These are phyloP conservation scores for Kryptolebias marmoratus DNA, from an alignment of 2,113 vertebrate genomes.

Conservation along the genomic window DNA sequence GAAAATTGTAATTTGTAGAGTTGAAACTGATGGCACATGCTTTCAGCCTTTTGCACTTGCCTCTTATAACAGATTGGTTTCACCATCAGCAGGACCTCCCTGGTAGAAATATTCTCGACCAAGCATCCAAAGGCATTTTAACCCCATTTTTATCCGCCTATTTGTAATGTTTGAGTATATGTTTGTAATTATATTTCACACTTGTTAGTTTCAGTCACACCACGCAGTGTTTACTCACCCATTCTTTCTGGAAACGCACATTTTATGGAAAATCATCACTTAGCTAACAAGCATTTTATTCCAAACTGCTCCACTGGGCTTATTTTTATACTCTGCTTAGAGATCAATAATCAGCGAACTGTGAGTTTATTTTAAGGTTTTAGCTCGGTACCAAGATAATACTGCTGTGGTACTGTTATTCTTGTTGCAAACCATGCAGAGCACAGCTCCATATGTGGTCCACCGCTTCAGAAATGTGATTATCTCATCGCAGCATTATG, in stretches of 20 bases:
- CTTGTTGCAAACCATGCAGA: conserved; percentile 38
- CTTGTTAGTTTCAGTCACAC: conserved; percentile 1
- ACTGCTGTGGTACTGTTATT: conserved; percentile 40
- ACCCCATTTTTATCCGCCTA: background rate
- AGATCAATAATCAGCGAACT: conserved; percentile 46
- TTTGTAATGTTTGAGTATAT: background rate
- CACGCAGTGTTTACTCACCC: conserved; percentile 38
- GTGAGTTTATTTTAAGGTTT: conserved; percentile 45
- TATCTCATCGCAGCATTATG: conserved; percentile 38
- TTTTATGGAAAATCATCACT: conserved; percentile 13
- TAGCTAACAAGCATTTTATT: conserved; percentile 54
- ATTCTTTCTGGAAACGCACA: conserved; percentile 12
- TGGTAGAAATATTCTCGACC: conserved; percentile 36
- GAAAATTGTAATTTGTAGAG: conserved; percentile 62
- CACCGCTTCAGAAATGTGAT: conserved; percentile 56
- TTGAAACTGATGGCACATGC: conserved; percentile 59
- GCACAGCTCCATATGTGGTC: conserved; percentile 36
- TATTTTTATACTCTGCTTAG: conserved; percentile 32
- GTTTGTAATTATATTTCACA: background rate
- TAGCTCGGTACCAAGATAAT: conserved; percentile 26
- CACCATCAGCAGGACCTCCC: conserved; percentile 7
- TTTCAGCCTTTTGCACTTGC: conserved; percentile 51
- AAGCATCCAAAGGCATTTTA: conserved; percentile 37
- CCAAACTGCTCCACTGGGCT: conserved; percentile 15
- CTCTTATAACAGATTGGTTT: background rate